Evolutionary conservation across 1,140 invertebrate genomes (phyloP).

Genomic region (Drosophila novamexicana): DNA sequence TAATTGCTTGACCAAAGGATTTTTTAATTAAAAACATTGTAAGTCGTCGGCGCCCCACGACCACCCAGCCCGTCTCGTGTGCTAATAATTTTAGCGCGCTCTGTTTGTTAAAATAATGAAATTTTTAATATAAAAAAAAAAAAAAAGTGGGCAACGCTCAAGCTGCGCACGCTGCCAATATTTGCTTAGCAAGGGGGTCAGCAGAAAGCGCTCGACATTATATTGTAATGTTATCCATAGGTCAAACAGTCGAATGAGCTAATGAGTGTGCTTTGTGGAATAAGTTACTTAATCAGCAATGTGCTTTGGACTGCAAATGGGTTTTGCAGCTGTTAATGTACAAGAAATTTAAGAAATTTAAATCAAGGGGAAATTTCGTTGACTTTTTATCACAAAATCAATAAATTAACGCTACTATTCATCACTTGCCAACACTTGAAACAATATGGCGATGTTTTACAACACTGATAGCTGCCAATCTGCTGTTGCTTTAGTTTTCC

Average conservation of each 20-base stretch:
- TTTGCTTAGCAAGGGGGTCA: constrained; percentile 65
- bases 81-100: constrained; percentile 46
- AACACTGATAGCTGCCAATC: not conserved
- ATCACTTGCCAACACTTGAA: not conserved
- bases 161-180: constrained; percentile 66
- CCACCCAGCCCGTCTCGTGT: constrained; percentile 16
- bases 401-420: too few species aligned
- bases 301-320: not conserved
- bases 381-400: too few species aligned
- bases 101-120: constrained; percentile 75
- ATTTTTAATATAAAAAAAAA: constrained; percentile 60
- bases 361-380: too few species aligned
- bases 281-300: constrained; percentile 68
- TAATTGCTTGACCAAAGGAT: constrained; percentile 82
- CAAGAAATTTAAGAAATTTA: too few species aligned
- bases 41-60: constrained; percentile 35
- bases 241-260: constrained; percentile 49
- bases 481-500: not conserved
- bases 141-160: constrained; percentile 53
- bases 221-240: constrained; percentile 56
- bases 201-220: constrained; percentile 52
- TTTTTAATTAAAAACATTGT: constrained; percentile 81
- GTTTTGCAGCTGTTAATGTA: not conserved
- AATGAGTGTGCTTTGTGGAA: constrained; percentile 26
- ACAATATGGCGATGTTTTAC: not conserved